phyloP scores from a whole-genome alignment of 2,797 vertebrate species.

The Rhinatrema bivittatum region DNA sequence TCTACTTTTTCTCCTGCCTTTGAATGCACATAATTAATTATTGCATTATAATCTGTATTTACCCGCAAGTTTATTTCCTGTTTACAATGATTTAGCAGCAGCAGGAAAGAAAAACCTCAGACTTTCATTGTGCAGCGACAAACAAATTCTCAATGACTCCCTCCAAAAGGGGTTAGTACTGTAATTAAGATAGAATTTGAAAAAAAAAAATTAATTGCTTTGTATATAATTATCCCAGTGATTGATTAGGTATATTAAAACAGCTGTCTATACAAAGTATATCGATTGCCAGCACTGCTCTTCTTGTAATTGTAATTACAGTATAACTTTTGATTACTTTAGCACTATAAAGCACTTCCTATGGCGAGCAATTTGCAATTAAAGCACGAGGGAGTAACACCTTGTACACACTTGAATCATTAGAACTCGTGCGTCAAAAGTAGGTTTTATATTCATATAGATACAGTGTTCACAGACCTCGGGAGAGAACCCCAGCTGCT shows the following conservation, averaged over 20 bases:
- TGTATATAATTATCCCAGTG: slow-evolving; percentile 42
- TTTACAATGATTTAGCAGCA: too few species aligned
- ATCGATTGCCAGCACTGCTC: slow-evolving; percentile 42
- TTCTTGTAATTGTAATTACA: slow-evolving; percentile 32
- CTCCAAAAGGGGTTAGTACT: slow-evolving; percentile 24
- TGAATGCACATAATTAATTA: slow-evolving; percentile 42
- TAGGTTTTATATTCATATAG: too few species aligned
- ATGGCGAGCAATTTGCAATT: slow-evolving; percentile 20
- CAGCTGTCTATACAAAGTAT: slow-evolving; percentile 18
- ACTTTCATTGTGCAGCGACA: slow-evolving; percentile 8
- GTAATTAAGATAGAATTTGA: slow-evolving; percentile 49
- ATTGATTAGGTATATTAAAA: slow-evolving; percentile 46
- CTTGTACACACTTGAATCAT: slow-evolving; percentile 21
- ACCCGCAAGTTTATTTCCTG: slow-evolving; percentile 1
- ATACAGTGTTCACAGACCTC: too few species aligned
- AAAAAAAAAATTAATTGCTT: slow-evolving; percentile 57
- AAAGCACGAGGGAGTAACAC: slow-evolving; percentile 29
- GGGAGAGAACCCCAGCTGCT: too few species aligned
- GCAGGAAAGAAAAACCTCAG: slow-evolving; percentile 8
- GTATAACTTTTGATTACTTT: slow-evolving; percentile 29
- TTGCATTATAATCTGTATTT: slow-evolving; percentile 25
- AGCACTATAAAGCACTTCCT: slow-evolving; percentile 21
- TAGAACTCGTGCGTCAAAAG: too few species aligned
- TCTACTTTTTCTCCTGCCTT: slow-evolving; percentile 25
- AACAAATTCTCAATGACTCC: slow-evolving; percentile 16